Percentiles rank a stretch among this genome's conserved stretches.
phyloP scores from a whole-genome alignment of 2,888 invertebrate species.

The Ectemnius cavifrons region DNA sequence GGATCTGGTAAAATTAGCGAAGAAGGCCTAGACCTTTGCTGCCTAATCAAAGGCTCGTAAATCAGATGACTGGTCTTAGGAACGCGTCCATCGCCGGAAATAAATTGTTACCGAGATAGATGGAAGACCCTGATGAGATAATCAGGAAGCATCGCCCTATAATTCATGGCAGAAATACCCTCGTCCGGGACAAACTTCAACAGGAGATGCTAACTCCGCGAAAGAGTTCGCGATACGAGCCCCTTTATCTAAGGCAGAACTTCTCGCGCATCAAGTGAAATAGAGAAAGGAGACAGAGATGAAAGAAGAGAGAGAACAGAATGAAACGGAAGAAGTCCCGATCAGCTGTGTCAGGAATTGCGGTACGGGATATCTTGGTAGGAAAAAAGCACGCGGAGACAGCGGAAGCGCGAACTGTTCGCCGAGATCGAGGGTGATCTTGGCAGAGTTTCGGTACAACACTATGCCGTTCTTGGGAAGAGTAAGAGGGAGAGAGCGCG shows the following conservation, averaged over 20 bases:
- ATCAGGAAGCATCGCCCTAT: background rate
- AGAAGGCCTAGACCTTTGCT: too few species aligned
- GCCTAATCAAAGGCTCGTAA: too few species aligned
- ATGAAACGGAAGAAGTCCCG: background rate
- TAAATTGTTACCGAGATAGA: background rate
- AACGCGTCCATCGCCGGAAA: too few species aligned
- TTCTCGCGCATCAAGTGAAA: background rate
- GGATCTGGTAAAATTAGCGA: too few species aligned
- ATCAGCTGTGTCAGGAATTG: constrained; percentile 45
- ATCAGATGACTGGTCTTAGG: too few species aligned
- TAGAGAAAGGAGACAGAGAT: background rate
- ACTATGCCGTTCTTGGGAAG: constrained; percentile 29
- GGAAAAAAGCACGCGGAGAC: constrained; percentile 19
- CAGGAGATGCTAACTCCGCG: constrained; percentile 13
- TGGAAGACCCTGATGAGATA: background rate
- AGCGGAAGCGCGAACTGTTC: constrained; percentile 42
- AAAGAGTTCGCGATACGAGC: constrained; percentile 30
- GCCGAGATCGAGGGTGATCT: constrained; percentile 31
- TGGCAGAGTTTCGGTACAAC: constrained; percentile 33
- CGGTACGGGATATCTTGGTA: constrained; percentile 15
- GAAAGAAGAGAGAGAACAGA: background rate
- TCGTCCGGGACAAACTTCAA: constrained; percentile 11
- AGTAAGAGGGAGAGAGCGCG: constrained; percentile 3
- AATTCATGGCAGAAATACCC: constrained; percentile 22
- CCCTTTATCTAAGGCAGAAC: background rate